Base-by-base conservation (phyloP, 2,888 invertebrate species). In the Watsonalla binaria region DNA sequence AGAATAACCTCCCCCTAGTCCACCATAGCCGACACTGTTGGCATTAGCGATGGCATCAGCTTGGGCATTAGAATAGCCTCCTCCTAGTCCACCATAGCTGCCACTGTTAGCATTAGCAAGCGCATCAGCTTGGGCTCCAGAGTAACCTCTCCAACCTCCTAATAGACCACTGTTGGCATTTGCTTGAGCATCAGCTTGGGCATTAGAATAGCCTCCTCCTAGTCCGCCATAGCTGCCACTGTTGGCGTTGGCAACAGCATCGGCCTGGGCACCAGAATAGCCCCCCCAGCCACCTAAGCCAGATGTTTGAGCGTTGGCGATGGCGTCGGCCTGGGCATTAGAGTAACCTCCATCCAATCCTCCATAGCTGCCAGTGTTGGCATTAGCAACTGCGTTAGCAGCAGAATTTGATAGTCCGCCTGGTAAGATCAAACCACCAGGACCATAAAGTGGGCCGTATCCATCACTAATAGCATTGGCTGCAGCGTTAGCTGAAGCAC, bases 1-100 rank as follows among this genome's bases (percentile, higher is more conserved):
- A 9, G 54, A 51, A n/a, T 42, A 54, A 4, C 58, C 57, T 4
- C 56, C 54, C 6, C 34, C n/a, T n/a, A n/a, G 2, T 7, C 47
- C 47, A 5, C 47, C 47, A 5, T 15, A 47, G 7, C 52, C 50
- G 0, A 55, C 58, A 45, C 54, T 54, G 9, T 54, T 63, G 5
- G 48, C 48, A 14, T 37, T 14, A 0, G 48, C 48, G 6, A 54
- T 51, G 5, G 62, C 57, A 45, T 48, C 37, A 33, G 59, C 56
- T 49, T 53, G 55, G 37, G 63, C 65, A 48, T 57, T 54, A 7
- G 64, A 53, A 46, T 53, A 53, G 13, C 53, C 53, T 5, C 53
- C 53, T 5, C 57, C 55, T 14, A 55, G 13, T 6, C 53, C 57
- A 35, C 54, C 54, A 11, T 37, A 54, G 6, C 58, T 57, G 2